Percentiles rank a stretch among this genome's conserved stretches.
These are phyloP conservation scores for Distichodus sexfasciatus DNA, from an alignment of 2,797 vertebrate genomes.

Conservation along the genomic window DNA sequence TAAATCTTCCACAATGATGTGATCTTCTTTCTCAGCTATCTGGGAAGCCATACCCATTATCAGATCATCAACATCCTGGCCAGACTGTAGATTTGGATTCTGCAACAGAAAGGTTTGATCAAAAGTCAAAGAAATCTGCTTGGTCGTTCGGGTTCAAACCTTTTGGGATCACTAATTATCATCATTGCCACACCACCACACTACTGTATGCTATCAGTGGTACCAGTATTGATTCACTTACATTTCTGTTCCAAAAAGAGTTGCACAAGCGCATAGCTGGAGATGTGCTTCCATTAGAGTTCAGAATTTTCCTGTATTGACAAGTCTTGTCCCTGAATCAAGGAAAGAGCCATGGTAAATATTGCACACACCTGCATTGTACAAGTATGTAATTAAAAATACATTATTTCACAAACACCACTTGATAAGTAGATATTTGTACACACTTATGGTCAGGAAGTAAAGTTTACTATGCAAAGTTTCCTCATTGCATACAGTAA, in stretches of 20 bases:
- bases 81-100: conserved; percentile 69
- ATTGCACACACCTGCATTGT: neutral
- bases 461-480: neutral
- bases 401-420: neutral
- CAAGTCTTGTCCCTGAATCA: conserved; percentile 77
- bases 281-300: conserved; percentile 55
- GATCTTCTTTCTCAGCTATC: conserved; percentile 87
- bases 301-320: conserved; percentile 65
- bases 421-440: neutral
- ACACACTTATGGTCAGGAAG: neutral
- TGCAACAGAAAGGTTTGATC: conserved; percentile 53
- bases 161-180: neutral
- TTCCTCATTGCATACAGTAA: neutral
- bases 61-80: conserved; percentile 78
- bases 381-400: neutral
- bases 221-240: conserved; percentile 51
- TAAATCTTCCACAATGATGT: conserved; percentile 87
- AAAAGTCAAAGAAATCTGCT: neutral
- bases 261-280: conserved; percentile 87
- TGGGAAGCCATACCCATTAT: conserved; percentile 95
- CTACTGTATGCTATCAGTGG: neutral
- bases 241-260: conserved; percentile 92
- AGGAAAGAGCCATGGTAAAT: neutral
- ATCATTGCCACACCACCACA: neutral
- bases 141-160: neutral